Evolutionary conservation across 23 tunicate species (phyloP), one percentile per base, ranked within the genome.

Genomic region (Phallusia fumigata): DNA sequence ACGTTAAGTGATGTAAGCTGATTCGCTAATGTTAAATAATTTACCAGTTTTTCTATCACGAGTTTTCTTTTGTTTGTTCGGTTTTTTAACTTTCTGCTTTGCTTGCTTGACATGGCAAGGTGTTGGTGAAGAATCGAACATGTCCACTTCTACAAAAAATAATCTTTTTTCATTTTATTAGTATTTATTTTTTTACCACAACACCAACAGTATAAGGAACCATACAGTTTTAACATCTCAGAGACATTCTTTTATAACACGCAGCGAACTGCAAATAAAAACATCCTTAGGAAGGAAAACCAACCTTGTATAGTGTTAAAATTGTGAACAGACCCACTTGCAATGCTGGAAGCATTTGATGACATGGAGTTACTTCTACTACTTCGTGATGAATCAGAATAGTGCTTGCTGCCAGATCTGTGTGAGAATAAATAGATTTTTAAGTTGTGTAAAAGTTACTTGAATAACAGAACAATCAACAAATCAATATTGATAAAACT

Each of bases 351-450:
- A 58, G 69, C 28, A 58, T 24, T 58, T 24, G 69, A 58, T 21
- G 69, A 58, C 28, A 21, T 58, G 69, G 69, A 58, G 69, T 58
- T 24, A 58, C 69, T 58, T 13, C 69, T 58, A 24, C 69, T 58
- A 21, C 15, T 21, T 21, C 26, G 8, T 22, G 69, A 58, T 58
- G 69, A 58, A 58, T 58, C 28, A 21, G 69, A 6, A 13, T 58
- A 5, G 13, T 58, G 28, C 47, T 40, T 40, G 47, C 47, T 40
- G 10, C 47, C 47, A 40, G 47, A 40, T 40, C 47, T 40, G 47
- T 10, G 10, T 10, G 10, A 10, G 8, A 40, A 40, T 40, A 40
- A 3, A 40, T 40, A 10, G 10, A 40, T 40, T 40, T n/a, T n/a
- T n/a, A n/a, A n/a, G 47, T 3, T 40, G 47, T 40, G 5, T 40